Evolutionary conservation across 2,888 invertebrate species (phyloP).

Genomic region (Aethes cnicana): DNA sequence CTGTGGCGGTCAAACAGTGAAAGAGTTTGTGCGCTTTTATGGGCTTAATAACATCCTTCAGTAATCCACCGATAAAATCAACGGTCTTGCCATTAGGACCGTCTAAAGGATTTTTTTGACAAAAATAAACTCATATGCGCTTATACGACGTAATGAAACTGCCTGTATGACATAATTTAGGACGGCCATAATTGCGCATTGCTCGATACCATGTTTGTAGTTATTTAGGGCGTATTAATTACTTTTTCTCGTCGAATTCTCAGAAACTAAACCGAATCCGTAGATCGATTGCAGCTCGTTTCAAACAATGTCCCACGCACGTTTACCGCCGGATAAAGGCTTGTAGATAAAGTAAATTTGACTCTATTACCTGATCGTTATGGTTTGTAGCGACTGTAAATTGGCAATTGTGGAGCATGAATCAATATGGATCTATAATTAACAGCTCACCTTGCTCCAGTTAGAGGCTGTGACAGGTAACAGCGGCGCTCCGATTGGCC

Average conservation of each 20-base stretch:
- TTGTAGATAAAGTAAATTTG: constrained; percentile 36
- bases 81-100: too few species aligned
- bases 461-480: constrained; percentile 46
- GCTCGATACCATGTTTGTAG: constrained; percentile 17
- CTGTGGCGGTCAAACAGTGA: too few species aligned
- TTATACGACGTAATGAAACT: constrained; percentile 5
- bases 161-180: constrained; percentile 3
- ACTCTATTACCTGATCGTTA: constrained; percentile 40
- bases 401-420: constrained; percentile 37
- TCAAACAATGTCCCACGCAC: constrained; percentile 68
- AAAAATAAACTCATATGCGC: background rate
- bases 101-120: background rate
- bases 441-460: constrained; percentile 69
- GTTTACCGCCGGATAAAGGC: constrained; percentile 13
- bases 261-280: constrained; percentile 56
- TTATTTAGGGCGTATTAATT: constrained; percentile 47
- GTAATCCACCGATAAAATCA: constrained; percentile 43
- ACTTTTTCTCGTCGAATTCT: constrained; percentile 54
- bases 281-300: constrained; percentile 61
- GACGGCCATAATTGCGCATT: constrained; percentile 12
- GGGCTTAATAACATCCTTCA: constrained; percentile 53
- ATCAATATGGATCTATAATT: constrained; percentile 60
- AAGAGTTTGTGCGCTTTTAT: constrained; percentile 49
- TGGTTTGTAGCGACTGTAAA: constrained; percentile 32
- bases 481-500: constrained; percentile 2